These are phyloP conservation scores for Simalia tracyae DNA, from an alignment of 2,797 vertebrate species.

Conservation along the genomic window DNA sequence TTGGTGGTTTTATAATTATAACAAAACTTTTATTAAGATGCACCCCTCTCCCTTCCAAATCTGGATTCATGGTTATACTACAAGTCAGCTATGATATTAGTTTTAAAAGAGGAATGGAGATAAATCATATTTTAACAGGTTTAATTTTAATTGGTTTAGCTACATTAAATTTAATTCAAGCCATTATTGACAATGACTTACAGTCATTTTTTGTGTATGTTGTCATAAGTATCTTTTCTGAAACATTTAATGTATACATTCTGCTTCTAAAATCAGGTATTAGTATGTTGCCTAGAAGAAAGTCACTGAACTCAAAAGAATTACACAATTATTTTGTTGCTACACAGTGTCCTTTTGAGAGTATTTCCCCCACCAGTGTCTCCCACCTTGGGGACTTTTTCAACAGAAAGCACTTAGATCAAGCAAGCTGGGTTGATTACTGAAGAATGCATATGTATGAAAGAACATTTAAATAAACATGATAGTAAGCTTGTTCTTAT, in stretches of 20 bases:
- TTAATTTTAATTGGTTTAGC: not conserved
- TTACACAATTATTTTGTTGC: not conserved
- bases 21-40: not conserved
- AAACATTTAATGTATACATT: not conserved
- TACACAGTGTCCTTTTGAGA: not conserved
- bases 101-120: not conserved
- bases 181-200: not conserved
- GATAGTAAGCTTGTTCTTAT: not conserved
- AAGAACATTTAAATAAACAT: not conserved
- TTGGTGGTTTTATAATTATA: not conserved
- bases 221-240: not conserved
- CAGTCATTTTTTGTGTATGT: not conserved
- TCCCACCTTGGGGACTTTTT: no score
- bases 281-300: not conserved
- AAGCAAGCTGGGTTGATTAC: not conserved
- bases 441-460: not conserved
- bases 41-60: not conserved
- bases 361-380: no score
- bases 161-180: slow-evolving; percentile 6
- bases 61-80: not conserved
- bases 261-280: not conserved
- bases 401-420: not conserved
- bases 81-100: not conserved
- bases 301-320: not conserved
- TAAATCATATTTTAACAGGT: not conserved